Evolutionary conservation across 92 coral and sea anemone species (phyloP).

Genomic region (Actinostola sp.): DNA sequence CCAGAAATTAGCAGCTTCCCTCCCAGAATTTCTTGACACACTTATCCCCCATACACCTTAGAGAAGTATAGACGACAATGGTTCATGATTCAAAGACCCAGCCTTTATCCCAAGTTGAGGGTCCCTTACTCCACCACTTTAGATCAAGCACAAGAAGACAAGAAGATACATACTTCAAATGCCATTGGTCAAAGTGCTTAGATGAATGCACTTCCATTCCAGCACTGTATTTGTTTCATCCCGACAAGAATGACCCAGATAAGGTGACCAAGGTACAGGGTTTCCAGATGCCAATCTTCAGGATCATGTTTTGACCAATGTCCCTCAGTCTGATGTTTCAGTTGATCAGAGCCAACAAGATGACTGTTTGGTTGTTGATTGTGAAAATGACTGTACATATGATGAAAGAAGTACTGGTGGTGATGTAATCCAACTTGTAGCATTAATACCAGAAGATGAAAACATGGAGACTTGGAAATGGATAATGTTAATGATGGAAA

Average conservation of each 20-base stretch:
- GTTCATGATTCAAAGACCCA: slow-evolving; percentile 33
- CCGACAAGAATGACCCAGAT: background rate
- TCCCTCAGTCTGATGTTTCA: too few species aligned
- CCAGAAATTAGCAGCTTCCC: slow-evolving; percentile 4
- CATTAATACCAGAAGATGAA: too few species aligned
- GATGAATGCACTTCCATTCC: slow-evolving; percentile 11
- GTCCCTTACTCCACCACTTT: slow-evolving; percentile 59
- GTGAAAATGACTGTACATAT: too few species aligned
- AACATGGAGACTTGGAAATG: background rate
- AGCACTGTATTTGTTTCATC: slow-evolving; percentile 2
- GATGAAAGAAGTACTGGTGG: too few species aligned
- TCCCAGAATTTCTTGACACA: slow-evolving; percentile 39
- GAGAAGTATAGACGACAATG: slow-evolving; percentile 10
- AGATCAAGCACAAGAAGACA: slow-evolving; percentile 32
- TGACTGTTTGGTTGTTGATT: too few species aligned
- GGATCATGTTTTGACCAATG: too few species aligned
- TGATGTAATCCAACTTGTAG: too few species aligned
- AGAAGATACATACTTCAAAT: slow-evolving; percentile 43
- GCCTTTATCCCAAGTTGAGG: background rate
- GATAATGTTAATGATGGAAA: background rate
- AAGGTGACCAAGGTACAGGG: slow-evolving; percentile 8
- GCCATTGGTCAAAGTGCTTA: slow-evolving; percentile 37
- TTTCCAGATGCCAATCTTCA: slow-evolving; percentile 1
- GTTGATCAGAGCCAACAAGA: too few species aligned
- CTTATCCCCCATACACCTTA: slow-evolving; percentile 4